Evolutionary conservation across 2,888 invertebrate species (phyloP), one percentile per base, ranked within the genome.

Genomic region (Melanchra persicariae): DNA sequence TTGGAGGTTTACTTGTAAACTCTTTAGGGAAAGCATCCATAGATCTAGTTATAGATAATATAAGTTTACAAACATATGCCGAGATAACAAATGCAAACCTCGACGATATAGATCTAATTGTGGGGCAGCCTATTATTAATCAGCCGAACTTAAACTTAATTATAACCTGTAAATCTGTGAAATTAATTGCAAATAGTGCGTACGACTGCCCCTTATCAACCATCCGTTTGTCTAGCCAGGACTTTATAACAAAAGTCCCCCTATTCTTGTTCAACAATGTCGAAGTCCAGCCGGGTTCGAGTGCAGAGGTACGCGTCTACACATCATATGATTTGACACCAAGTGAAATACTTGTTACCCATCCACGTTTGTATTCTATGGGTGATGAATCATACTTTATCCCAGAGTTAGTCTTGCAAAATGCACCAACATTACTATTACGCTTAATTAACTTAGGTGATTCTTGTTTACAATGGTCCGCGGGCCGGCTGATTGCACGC

Each of bases 241-340:
- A 52, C 52, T 52, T 26, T 26, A 26, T 52, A 52, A 17, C 52
- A 52, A 52, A 47, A 47, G 7, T 47, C 1, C 45, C 45, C 15
- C n/a, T 37, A 57, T 57, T 57, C 34, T 57, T 57, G 55, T 34
- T 22, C 34, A 15, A 12, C 7, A 37, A 37, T 37, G 15, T 57
- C 34, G 37, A 57, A 37, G 55, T 57, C 22, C 34, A 3, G 34
- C 34, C 55, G 34, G 34, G 55, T 37, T 57, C 55, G 34, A 57
- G 37, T 37, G 55, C 55, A 12, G 55, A 57, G 15, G 55, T 57
- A 57, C 55, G 34, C n/a, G 55, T 37, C 55, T 57, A 55, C 55
- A 54, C 54, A 54, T 34, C 30, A 54, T 54, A 54, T 30, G 54
- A 54, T 34, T 54, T 54, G n/a, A 2, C 34, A n/a, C 34, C 55